Evolutionary conservation across 2,113 vertebrate genomes (phyloP).

Genomic region (Dipodomys ordii): DNA sequence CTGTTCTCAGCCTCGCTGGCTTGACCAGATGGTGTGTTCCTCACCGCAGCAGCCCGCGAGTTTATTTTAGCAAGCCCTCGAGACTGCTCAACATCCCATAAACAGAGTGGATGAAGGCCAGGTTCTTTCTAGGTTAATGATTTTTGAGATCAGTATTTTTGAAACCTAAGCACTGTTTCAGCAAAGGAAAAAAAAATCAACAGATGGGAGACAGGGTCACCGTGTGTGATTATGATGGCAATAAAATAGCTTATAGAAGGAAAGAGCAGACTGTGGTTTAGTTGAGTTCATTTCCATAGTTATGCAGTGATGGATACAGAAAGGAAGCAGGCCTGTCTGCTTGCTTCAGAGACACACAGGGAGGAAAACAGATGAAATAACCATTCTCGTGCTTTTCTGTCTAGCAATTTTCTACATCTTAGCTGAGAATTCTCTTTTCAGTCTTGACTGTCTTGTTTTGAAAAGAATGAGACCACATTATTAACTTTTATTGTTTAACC

Average conservation of each 20-base stretch:
- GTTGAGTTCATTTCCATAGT: neutral
- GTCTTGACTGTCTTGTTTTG: neutral
- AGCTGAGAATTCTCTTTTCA: neutral
- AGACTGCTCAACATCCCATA: conserved; percentile 61
- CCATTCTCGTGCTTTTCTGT: neutral
- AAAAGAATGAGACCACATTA: neutral
- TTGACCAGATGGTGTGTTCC: conserved; percentile 48
- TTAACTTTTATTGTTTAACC: conserved; percentile 13
- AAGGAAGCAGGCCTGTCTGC: neutral
- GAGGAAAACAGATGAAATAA: neutral
- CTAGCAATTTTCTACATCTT: conserved; percentile 29
- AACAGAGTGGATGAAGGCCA: conserved; percentile 65
- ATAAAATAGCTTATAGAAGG: conserved; percentile 61
- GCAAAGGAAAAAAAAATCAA: conserved; percentile 47
- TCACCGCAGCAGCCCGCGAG: conserved; percentile 50
- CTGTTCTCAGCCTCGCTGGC: conserved; percentile 47
- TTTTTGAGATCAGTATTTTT: conserved; percentile 69
- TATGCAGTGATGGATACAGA: neutral
- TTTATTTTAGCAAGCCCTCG: conserved; percentile 76
- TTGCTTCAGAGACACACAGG: neutral
- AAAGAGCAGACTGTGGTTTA: conserved; percentile 2
- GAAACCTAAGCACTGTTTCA: conserved; percentile 71
- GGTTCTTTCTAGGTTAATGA: conserved; percentile 74
- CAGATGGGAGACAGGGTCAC: conserved; percentile 57
- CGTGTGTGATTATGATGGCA: neutral